A percentile compares a stretch with the other conserved stretches of the same genome.
Conservation (phyloP, 2,888 invertebrate species). For the Gortyna flavago region DNA sequence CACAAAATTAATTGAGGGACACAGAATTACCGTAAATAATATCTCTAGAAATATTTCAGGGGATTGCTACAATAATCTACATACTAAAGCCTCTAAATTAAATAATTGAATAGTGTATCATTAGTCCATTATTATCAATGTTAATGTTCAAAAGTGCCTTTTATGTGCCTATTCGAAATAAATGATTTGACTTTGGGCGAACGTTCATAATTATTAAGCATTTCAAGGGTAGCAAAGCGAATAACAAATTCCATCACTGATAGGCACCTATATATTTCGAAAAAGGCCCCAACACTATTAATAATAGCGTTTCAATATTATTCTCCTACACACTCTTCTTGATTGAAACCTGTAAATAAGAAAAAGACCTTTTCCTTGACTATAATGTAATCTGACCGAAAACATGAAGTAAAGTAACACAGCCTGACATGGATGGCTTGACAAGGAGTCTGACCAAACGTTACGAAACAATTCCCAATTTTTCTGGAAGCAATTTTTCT, state of each 20-base stretch:
- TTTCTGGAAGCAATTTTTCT: slow-evolving; percentile 49
- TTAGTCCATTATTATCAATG: background rate
- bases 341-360: slow-evolving; percentile 67
- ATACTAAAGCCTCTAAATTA: background rate
- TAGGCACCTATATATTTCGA: slow-evolving; percentile 26
- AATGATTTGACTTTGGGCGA: background rate
- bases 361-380: slow-evolving; percentile 62
- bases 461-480: slow-evolving; percentile 59
- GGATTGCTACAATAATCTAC: background rate
- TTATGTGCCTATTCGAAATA: background rate
- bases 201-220: background rate
- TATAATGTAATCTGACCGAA: slow-evolving; percentile 67
- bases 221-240: slow-evolving; percentile 20
- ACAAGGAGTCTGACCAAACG: slow-evolving; percentile 61
- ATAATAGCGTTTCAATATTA: slow-evolving; percentile 46
- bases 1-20: background rate
- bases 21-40: background rate
- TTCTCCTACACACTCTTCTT: slow-evolving; percentile 60
- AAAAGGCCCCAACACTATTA: slow-evolving; percentile 34
- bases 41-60: background rate
- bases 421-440: slow-evolving; percentile 66
- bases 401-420: slow-evolving; percentile 62
- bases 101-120: background rate
- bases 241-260: slow-evolving; percentile 46
- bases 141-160: background rate